A percentile compares a stretch with the other conserved stretches of the same genome.
Conservation (phyloP, 2,888 invertebrate genomes). For the Acrocyrtus sp. region DNA sequence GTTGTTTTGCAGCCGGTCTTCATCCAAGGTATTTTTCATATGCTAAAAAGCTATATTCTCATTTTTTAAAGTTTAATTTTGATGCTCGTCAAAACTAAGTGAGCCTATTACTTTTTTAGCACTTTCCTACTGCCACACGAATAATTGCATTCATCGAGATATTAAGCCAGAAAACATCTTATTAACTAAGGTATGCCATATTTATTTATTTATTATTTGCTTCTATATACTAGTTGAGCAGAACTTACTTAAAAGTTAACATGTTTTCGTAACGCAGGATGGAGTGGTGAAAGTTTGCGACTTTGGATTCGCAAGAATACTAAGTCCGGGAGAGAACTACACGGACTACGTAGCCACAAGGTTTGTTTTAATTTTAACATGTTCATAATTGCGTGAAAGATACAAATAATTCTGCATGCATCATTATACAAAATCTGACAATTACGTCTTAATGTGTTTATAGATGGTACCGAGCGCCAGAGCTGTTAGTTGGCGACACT, state of each 20-base stretch:
- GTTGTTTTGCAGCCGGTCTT: slow-evolving; percentile 58
- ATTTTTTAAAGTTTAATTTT: no score
- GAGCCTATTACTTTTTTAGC: slow-evolving; percentile 95
- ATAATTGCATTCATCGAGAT: slow-evolving; percentile 86
- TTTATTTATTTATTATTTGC: no score
- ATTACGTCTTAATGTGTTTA: no score
- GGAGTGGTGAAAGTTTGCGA: slow-evolving; percentile 98
- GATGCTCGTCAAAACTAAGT: no score
- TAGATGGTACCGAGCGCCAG: slow-evolving; percentile 86
- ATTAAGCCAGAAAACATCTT: slow-evolving; percentile 99
- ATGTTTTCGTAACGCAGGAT: no score
- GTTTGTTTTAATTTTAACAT: background rate
- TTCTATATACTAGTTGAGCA: no score
- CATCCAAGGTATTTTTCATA: no score
- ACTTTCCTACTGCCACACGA: slow-evolving; percentile 95
- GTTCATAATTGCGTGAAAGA: background rate
- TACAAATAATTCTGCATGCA: background rate
- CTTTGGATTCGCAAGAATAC: slow-evolving; percentile 97
- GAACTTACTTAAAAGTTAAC: no score
- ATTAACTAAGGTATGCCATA: no score
- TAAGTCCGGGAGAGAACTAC: slow-evolving; percentile 97
- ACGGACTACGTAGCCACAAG: slow-evolving; percentile 98
- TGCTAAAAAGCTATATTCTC: no score
- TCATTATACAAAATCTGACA: no score
- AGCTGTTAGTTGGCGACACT: slow-evolving; percentile 96